These are phyloP conservation scores for Diphyllodes magnificus DNA, from an alignment of 2,113 vertebrate species.

Conservation along the genomic window DNA sequence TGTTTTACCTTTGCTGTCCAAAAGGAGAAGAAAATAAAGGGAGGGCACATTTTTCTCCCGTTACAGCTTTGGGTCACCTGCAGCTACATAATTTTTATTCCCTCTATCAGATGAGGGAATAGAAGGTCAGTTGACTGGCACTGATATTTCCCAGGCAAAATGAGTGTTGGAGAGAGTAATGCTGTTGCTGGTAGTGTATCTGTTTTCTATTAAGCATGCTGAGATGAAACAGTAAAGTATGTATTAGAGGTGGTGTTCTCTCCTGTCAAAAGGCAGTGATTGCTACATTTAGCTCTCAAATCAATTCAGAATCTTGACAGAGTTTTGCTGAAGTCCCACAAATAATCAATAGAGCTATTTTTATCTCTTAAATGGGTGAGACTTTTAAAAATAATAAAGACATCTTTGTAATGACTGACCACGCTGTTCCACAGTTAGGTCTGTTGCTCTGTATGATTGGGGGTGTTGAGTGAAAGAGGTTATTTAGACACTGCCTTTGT, in stretches of 20 bases:
- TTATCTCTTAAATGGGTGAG: neutral
- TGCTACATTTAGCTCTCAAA: slow-evolving; percentile 38
- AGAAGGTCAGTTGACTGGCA: neutral
- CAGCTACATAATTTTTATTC: neutral
- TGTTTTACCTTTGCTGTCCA: neutral
- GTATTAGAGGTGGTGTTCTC: neutral
- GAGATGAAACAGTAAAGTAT: slow-evolving; percentile 32
- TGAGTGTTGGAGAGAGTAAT: neutral
- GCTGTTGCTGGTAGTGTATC: neutral
- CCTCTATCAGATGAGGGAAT: neutral
- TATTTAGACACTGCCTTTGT: slow-evolving; percentile 35
- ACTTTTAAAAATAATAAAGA: slow-evolving; percentile 47
- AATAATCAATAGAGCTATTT: slow-evolving; percentile 25
- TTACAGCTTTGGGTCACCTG: neutral
- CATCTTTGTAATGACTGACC: slow-evolving; percentile 12
- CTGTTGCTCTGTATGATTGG: neutral
- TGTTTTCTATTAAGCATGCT: slow-evolving; percentile 43
- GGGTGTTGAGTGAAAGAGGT: neutral
- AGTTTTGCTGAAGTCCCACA: slow-evolving; percentile 26
- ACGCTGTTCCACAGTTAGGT: neutral
- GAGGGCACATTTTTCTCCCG: neutral
- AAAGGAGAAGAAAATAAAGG: neutral
- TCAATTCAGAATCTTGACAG: slow-evolving; percentile 32
- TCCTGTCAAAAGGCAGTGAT: slow-evolving; percentile 12
- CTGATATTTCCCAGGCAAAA: slow-evolving; percentile 1